Evolutionary conservation across 2,888 invertebrate species (phyloP).

Genomic region (Luperina nickerlii): DNA sequence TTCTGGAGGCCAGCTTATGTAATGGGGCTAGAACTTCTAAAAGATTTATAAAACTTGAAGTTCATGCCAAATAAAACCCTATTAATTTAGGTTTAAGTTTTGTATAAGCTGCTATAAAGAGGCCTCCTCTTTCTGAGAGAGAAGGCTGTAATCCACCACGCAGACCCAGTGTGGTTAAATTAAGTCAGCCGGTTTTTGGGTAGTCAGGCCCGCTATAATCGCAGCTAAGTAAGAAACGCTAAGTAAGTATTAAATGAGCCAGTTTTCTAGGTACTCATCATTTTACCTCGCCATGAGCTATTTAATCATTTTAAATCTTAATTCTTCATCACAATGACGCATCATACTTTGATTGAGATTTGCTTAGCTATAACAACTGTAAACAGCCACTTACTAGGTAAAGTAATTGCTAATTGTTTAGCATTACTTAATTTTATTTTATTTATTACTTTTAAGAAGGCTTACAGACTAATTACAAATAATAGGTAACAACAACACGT

Average conservation of each 20-base stretch:
- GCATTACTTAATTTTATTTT: slow-evolving; percentile 22
- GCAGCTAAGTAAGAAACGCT: not conserved
- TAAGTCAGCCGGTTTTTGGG: not conserved
- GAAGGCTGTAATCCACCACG: not conserved
- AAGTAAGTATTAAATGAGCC: not conserved
- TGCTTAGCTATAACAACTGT: not conserved
- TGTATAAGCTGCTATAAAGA: not conserved
- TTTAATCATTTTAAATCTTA: not conserved
- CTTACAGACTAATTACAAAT: too few species aligned
- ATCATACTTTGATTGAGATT: not conserved
- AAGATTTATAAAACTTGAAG: not conserved
- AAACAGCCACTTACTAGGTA: not conserved
- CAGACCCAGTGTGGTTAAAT: not conserved
- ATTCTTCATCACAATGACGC: not conserved
- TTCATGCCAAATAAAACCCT: not conserved
- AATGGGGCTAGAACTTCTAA: not conserved
- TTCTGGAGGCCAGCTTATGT: not conserved
- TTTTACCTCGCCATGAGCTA: not conserved
- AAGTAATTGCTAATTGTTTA: slow-evolving; percentile 14
- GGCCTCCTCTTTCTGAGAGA: not conserved
- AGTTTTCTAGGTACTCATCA: not conserved
- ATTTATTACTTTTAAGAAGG: too few species aligned
- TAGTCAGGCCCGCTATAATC: not conserved
- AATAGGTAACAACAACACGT: too few species aligned
- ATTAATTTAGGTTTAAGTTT: not conserved